These are phyloP conservation scores for Synodontis membranacea DNA, from an alignment of 2,113 vertebrate species.

Conservation along the genomic window DNA sequence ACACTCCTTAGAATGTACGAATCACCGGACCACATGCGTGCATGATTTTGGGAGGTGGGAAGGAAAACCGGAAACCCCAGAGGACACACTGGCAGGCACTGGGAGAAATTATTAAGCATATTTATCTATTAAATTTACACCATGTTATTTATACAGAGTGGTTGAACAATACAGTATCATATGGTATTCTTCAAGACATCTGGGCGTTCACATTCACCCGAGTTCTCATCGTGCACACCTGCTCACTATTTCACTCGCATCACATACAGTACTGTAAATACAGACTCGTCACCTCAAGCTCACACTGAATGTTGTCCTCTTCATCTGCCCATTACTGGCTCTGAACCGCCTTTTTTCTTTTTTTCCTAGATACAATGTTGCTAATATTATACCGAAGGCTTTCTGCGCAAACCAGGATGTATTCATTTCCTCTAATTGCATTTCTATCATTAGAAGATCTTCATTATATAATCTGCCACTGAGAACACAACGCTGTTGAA, in stretches of 20 bases:
- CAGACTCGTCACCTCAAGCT: no score
- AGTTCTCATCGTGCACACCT: no score
- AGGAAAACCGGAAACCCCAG: neutral
- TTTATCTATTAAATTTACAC: neutral
- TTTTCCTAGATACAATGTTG: no score
- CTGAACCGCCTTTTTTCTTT: neutral
- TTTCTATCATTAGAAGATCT: neutral
- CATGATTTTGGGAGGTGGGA: neutral
- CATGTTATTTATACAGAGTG: neutral
- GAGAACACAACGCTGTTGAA: neutral
- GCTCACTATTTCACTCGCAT: no score
- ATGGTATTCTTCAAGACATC: neutral
- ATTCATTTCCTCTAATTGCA: neutral
- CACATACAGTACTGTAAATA: no score
- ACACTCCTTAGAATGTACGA: neutral
- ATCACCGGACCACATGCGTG: neutral
- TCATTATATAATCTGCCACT: neutral
- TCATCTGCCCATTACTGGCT: neutral
- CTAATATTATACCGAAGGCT: neutral
- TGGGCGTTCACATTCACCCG: no score
- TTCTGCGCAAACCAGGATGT: neutral
- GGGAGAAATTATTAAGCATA: neutral
- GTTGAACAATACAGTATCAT: neutral
- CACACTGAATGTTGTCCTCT: neutral
- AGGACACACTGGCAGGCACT: neutral